These are phyloP conservation scores for Epicampocera succincta DNA, from an alignment of 2,888 invertebrate genomes.

Conservation along the genomic window DNA sequence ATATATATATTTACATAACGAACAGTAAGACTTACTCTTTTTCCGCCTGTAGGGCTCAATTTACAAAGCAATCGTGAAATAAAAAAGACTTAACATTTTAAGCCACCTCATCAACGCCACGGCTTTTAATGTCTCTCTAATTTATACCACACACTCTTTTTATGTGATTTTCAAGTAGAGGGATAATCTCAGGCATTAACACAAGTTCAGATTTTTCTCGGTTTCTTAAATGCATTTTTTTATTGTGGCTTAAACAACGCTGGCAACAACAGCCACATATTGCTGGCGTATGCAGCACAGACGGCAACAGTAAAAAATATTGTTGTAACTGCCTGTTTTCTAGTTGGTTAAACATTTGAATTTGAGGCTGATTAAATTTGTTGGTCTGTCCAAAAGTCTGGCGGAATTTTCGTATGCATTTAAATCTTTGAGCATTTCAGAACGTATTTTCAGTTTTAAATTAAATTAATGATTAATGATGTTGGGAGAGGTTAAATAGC, in stretches of 20 bases:
- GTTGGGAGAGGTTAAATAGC: conserved; percentile 58
- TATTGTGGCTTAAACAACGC: conserved; percentile 22
- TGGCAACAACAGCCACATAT: background rate
- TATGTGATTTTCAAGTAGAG: conserved; percentile 23
- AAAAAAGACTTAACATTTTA: conserved; percentile 2
- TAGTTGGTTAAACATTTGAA: conserved; percentile 57
- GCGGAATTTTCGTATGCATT: background rate
- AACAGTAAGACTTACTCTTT: too few relatives aligned
- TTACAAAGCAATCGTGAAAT: background rate
- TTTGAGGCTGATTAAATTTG: conserved; percentile 56
- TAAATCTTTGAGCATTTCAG: background rate
- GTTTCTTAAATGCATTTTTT: conserved; percentile 41
- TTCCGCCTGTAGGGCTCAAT: background rate
- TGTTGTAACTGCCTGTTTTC: conserved; percentile 50
- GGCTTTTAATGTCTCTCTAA: background rate
- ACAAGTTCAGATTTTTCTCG: conserved; percentile 40
- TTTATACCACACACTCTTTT: background rate
- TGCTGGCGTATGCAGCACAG: background rate
- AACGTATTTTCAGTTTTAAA: conserved; percentile 41
- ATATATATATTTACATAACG: too few relatives aligned
- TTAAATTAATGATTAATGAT: conserved; percentile 68
- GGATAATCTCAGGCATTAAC: conserved; percentile 51
- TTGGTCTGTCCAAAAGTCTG: conserved; percentile 2
- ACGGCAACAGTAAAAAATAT: background rate
- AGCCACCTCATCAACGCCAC: conserved; percentile 39